These are phyloP conservation scores for Chalcis sispes DNA, from an alignment of 2,888 invertebrate species.

Conservation along the genomic window DNA sequence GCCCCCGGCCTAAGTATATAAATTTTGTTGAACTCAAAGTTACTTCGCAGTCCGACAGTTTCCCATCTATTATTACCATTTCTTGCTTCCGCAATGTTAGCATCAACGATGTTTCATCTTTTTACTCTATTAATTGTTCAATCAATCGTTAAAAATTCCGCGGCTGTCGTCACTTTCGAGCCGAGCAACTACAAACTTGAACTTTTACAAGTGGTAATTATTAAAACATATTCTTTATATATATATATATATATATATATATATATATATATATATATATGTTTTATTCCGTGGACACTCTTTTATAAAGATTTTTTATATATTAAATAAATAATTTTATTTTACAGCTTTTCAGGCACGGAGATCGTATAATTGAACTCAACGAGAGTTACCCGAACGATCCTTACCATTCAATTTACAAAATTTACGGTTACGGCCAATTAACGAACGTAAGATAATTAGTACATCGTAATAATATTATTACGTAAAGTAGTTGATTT, in stretches of 20 bases:
- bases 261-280: no score
- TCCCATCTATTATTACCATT: no score
- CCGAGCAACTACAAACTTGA: constrained; percentile 6
- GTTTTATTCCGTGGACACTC: no score
- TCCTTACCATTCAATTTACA: constrained; percentile 75
- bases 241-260: no score
- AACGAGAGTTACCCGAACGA: constrained; percentile 76
- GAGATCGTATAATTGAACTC: constrained; percentile 68
- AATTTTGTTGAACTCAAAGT: no score
- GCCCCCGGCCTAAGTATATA: no score
- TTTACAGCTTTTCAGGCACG: constrained; percentile 58
- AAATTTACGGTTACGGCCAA: constrained; percentile 79
- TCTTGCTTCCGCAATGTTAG: no score
- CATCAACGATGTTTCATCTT: neutral
- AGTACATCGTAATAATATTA: no score
- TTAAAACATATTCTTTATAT: constrained; percentile 1
- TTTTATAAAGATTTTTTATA: neutral
- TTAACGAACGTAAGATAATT: constrained; percentile 78
- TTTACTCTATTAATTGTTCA: neutral
- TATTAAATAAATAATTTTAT: neutral
- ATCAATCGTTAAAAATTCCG: neutral
- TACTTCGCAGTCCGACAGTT: no score
- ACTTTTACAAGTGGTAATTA: constrained; percentile 31
- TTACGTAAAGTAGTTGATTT: no score
- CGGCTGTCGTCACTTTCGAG: no score